Percentiles rank a stretch among this genome's conserved stretches.
Evolutionary conservation across 2,797 vertebrate genomes (phyloP).

Genomic region (Heteromormyrus szaboi): DNA sequence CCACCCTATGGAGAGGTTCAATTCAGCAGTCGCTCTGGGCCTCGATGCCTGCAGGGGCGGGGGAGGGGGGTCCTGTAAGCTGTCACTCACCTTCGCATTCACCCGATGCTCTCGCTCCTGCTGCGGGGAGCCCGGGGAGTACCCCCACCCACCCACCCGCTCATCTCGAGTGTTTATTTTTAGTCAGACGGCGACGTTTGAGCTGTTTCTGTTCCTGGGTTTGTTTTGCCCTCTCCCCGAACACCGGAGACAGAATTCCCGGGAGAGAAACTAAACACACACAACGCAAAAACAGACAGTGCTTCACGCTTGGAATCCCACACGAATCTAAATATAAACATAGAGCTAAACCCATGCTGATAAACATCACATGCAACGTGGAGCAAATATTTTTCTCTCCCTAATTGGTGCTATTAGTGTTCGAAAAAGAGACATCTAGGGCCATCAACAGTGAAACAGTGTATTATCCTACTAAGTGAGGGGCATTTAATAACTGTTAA

Average conservation of each 20-base stretch:
- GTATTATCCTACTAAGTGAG: neutral
- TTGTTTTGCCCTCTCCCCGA: neutral
- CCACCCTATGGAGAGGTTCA: neutral
- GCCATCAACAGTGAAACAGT: neutral
- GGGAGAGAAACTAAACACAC: neutral
- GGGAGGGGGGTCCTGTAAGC: neutral
- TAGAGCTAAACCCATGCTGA: neutral
- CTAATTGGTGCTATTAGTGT: neutral
- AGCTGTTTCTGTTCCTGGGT: neutral
- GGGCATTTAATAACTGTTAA: constrained; percentile 2
- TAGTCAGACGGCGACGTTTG: neutral
- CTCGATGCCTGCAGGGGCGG: neutral
- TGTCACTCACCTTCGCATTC: neutral
- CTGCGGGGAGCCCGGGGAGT: neutral
- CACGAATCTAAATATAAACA: neutral
- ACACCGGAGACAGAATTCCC: neutral
- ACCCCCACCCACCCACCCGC: neutral
- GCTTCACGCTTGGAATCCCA: neutral
- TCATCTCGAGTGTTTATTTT: neutral
- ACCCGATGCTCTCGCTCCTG: neutral
- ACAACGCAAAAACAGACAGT: neutral
- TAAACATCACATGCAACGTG: neutral
- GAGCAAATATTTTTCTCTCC: neutral
- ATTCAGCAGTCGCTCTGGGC: neutral
- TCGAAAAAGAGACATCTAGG: neutral